A percentile compares a stretch with the other conserved stretches of the same genome.
phyloP scores from a whole-genome alignment of 2,888 invertebrate species.

The Steromphala cineraria region DNA sequence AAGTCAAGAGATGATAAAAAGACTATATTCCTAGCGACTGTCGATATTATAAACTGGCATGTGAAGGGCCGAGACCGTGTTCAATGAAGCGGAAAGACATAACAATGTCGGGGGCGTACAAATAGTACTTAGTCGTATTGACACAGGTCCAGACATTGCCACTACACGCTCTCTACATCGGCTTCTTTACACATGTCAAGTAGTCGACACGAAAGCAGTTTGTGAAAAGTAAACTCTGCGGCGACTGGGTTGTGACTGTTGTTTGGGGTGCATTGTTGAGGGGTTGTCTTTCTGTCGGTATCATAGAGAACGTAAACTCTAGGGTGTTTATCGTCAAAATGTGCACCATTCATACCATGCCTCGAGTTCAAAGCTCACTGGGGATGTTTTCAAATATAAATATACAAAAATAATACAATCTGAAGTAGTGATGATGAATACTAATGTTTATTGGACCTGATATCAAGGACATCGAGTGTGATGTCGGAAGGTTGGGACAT shows the following conservation, averaged over 20 bases:
- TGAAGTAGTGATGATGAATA: too few species aligned
- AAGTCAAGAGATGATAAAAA: constrained; percentile 5
- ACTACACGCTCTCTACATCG: background rate
- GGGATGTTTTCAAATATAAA: too few species aligned
- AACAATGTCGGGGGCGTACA: constrained; percentile 12
- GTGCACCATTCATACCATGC: too few species aligned
- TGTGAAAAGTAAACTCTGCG: background rate
- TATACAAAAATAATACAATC: too few species aligned
- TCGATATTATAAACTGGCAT: background rate
- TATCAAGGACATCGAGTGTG: too few species aligned
- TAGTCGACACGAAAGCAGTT: constrained; percentile 5
- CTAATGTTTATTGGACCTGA: too few species aligned
- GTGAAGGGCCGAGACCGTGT: background rate
- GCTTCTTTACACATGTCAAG: background rate
- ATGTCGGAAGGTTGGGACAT: too few species aligned
- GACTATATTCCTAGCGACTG: constrained; percentile 11
- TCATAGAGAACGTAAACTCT: background rate
- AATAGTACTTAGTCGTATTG: background rate
- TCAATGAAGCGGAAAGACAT: background rate
- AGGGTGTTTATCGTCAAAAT: background rate
- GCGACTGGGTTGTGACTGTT: background rate
- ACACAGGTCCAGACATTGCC: background rate
- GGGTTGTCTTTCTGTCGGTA: background rate
- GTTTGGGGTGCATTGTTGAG: background rate
- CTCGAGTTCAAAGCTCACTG: too few species aligned